These are phyloP conservation scores for Diadegma fenestrale DNA, from an alignment of 2,888 invertebrate genomes.

Conservation along the genomic window DNA sequence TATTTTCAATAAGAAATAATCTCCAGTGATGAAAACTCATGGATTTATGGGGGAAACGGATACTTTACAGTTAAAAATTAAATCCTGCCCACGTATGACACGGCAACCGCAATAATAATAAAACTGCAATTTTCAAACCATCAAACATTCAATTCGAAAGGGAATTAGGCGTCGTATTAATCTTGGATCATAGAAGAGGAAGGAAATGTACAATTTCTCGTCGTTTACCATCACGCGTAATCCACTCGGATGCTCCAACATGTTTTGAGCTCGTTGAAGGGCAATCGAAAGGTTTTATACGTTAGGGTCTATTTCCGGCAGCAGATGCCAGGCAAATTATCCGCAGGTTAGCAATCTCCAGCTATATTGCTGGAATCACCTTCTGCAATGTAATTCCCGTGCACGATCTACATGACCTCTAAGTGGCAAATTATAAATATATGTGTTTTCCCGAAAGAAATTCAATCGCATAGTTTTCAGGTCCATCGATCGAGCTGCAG, in stretches of 20 bases:
- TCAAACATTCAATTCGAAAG: conserved; percentile 30
- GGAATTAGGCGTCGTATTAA: conserved; percentile 55
- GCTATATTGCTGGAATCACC: conserved; percentile 1
- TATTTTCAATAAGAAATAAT: conserved; percentile 43
- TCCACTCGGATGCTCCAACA: conserved; percentile 26
- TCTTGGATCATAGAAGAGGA: conserved; percentile 24
- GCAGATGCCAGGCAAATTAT: conserved; percentile 58
- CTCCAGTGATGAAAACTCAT: background rate
- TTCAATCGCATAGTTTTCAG: no score
- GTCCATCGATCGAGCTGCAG: no score
- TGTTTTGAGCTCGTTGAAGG: conserved; percentile 21
- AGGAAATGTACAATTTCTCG: conserved; percentile 41
- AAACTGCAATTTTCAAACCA: conserved; percentile 42
- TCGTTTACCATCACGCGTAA: conserved; percentile 13
- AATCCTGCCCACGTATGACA: background rate
- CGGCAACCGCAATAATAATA: conserved; percentile 34
- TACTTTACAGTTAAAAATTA: background rate
- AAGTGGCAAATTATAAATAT: background rate
- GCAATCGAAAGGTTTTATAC: conserved; percentile 40
- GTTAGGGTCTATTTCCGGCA: conserved; percentile 53
- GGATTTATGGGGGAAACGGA: background rate
- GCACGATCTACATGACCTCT: conserved; percentile 15
- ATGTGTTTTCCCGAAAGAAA: no score
- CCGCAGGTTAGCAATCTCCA: conserved; percentile 4
- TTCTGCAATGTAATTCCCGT: conserved; percentile 40